Conservation (phyloP, 2,888 invertebrate species). For the Rhopalosiphum nymphaeae region DNA sequence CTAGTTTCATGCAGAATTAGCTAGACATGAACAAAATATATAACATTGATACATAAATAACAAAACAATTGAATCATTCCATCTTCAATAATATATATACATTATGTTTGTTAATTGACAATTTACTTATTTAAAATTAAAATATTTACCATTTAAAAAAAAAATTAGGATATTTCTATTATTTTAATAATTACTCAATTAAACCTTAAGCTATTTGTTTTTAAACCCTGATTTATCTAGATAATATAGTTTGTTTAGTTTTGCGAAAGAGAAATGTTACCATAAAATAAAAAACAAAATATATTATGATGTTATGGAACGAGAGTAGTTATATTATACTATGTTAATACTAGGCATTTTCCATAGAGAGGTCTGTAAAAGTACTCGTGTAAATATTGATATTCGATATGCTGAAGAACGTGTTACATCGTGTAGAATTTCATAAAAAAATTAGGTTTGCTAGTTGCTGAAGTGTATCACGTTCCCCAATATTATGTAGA, state of each 20-base stretch:
- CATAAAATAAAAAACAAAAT: not conserved
- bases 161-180: not conserved
- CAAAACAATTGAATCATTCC: not conserved
- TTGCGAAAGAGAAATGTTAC: not conserved
- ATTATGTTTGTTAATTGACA: not conserved
- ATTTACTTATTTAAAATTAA: not conserved
- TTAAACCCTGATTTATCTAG: not conserved
- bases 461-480: slow-evolving; percentile 37
- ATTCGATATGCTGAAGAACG: slow-evolving; percentile 42
- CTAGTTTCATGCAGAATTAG: not conserved
- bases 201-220: not conserved
- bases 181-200: not conserved
- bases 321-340: not conserved
- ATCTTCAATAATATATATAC: not conserved
- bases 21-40: not conserved
- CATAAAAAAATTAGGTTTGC: slow-evolving; percentile 27
- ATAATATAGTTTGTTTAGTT: not conserved
- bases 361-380: slow-evolving; percentile 4
- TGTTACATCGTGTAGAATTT: slow-evolving; percentile 32
- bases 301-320: not conserved
- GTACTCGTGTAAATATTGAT: slow-evolving; percentile 47
- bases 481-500: slow-evolving; percentile 42
- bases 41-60: not conserved
- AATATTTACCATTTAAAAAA: not conserved
- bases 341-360: slow-evolving; percentile 3